Base-by-base conservation (phyloP, 2,888 invertebrate genomes). In the Stictocephala bisonia region DNA sequence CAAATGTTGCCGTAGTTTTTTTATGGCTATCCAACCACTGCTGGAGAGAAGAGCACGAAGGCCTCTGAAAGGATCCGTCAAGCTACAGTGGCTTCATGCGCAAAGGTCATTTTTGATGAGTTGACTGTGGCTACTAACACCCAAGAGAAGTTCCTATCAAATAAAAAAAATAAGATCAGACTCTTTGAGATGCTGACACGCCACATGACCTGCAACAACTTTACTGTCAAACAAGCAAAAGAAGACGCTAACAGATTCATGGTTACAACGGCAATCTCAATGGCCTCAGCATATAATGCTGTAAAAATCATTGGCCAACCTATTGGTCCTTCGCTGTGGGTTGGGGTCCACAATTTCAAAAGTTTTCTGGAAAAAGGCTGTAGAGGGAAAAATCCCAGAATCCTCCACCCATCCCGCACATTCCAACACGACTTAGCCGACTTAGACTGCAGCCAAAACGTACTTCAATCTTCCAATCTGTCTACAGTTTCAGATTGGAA, bases 231-330 rank as follows among this genome's bases (percentile, higher is more conserved):
- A 22, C 77, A 78, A 76, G 77, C 79, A 67, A 71, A 40, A 66
- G 79, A n/a, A n/a, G n/a, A n/a, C 78, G 76, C 79, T 79, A 73
- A 79, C 77, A 13, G 78, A 78, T 35, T 78, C 27, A 78, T 78
- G 6, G 71, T 79, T 7, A 51, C 51, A 13, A 79, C 77, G n/a
- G 77, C 76, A 3, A 71, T 77, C 18, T 69, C 66, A 18, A 22
- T 74, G 26, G 58, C 74, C 35, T 60, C 71, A 35, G 72, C 72
- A 15, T 24, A 74, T 27, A 56, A 77, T 18, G 72, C 76, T 9
- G 75, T 76, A 13, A 76, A 78, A 35, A 78, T 78, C 72, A 50
- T 78, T 27, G 79, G n/a, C n/a, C n/a, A n/a, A 78, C 66, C 72
- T 78, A 31, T 22, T 73, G n/a, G 71, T 75, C 53, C 48, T 76